Evolutionary conservation across 2,797 vertebrate species (phyloP).

Genomic region (Numenius phaeopus): DNA sequence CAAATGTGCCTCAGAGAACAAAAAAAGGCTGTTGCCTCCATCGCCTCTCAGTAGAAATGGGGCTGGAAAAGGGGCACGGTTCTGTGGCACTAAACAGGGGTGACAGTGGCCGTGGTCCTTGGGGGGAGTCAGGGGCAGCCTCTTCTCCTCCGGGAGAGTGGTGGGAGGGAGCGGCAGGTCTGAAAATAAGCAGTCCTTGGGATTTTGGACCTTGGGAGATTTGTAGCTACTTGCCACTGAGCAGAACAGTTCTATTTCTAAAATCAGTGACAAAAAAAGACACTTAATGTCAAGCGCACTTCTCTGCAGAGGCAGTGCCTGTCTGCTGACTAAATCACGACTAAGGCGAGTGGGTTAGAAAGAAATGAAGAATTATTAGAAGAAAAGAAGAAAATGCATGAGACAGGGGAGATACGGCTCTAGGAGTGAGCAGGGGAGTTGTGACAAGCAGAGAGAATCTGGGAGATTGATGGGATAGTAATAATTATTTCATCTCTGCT

Average conservation of each 20-base stretch:
- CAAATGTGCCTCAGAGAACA: background rate
- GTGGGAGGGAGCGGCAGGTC: background rate
- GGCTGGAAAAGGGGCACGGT: rapidly evolving
- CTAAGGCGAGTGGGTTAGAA: background rate
- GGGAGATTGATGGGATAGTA: background rate
- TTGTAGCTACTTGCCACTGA: background rate
- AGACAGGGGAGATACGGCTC: background rate
- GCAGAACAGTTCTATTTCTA: background rate
- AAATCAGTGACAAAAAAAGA: background rate
- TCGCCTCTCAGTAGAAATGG: background rate
- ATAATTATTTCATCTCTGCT: background rate
- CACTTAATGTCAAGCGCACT: rapidly evolving
- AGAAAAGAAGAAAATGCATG: background rate
- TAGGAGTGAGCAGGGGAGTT: background rate
- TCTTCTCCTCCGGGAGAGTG: rapidly evolving
- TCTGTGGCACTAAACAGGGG: background rate
- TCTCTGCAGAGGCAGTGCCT: background rate
- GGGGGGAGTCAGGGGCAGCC: background rate
- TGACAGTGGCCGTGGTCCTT: rapidly evolving
- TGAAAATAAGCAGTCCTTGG: background rate
- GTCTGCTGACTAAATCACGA: background rate
- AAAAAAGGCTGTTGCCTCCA: background rate
- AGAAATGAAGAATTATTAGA: background rate
- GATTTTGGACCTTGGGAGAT: background rate
- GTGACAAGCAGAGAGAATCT: background rate